A percentile compares a stretch with the other conserved stretches of the same genome.
Evolutionary conservation across 2,113 vertebrate genomes (phyloP).

Genomic region (Rhagologus leucostigma): DNA sequence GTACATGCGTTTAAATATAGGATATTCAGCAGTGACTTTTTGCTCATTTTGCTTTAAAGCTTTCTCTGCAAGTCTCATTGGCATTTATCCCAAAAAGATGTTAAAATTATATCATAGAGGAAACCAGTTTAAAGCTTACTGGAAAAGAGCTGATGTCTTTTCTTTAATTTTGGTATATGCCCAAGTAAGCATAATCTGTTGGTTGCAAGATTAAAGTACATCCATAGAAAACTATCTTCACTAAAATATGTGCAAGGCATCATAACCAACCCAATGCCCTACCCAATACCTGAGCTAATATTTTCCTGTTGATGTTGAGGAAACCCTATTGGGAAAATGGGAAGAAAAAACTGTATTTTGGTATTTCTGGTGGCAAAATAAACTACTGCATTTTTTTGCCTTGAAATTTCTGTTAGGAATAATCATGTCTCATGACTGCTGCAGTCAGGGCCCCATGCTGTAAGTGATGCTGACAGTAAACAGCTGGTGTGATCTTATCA

Average conservation of each 20-base stretch:
- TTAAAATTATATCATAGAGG: conserved; percentile 3
- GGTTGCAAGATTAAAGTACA: background rate
- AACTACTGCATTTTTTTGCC: background rate
- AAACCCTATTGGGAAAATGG: background rate
- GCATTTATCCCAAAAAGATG: background rate
- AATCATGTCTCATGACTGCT: rapidly evolving
- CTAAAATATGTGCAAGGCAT: background rate
- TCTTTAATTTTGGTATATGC: background rate
- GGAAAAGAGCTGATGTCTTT: background rate
- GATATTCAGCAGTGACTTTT: background rate
- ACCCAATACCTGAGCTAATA: background rate
- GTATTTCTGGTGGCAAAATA: background rate
- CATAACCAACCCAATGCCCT: background rate
- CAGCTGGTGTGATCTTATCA: background rate
- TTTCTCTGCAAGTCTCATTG: background rate
- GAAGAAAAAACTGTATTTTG: background rate
- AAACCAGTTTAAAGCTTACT: conserved; percentile 8
- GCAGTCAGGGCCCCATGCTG: background rate
- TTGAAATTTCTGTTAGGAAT: background rate
- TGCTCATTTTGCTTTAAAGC: background rate
- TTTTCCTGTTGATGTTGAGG: background rate
- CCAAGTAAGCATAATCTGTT: background rate
- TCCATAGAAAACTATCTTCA: background rate
- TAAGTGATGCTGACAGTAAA: background rate
- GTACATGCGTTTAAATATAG: background rate